Evolutionary conservation across 2,797 vertebrate species (phyloP).

Genomic region (Mus caroli): DNA sequence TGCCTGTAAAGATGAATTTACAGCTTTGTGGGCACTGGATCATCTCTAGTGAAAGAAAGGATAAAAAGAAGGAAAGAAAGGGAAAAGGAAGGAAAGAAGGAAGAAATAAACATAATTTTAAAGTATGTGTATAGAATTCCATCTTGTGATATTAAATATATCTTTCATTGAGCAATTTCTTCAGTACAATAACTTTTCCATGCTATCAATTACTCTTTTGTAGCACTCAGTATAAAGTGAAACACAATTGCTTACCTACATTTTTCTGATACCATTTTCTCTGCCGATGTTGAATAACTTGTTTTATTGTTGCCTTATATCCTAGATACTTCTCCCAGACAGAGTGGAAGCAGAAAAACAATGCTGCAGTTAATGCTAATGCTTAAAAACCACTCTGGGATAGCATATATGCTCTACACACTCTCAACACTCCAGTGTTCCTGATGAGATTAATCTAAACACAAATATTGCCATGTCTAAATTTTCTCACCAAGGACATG

Average conservation of each 20-base stretch:
- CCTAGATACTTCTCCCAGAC: neutral
- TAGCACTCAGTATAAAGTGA: slow-evolving; percentile 7
- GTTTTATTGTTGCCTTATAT: neutral
- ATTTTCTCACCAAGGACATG: neutral
- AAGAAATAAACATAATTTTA: neutral
- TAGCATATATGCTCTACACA: neutral
- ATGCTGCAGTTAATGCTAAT: neutral
- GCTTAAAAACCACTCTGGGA: neutral
- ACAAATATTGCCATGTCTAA: neutral
- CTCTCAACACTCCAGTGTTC: neutral
- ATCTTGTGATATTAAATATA: neutral
- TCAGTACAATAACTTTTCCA: neutral
- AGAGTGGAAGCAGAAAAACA: neutral
- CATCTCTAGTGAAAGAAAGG: neutral
- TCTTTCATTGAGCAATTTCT: neutral
- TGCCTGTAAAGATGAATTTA: neutral
- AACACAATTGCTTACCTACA: neutral
- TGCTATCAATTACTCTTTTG: neutral
- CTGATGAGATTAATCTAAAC: neutral
- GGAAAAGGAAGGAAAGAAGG: neutral
- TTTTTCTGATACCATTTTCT: slow-evolving; percentile 31
- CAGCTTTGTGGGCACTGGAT: slow-evolving; percentile 13
- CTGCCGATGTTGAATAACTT: slow-evolving; percentile 38
- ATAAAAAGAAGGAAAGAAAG: neutral
- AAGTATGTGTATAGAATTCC: neutral